phyloP scores from a whole-genome alignment of 1,140 invertebrate species.

The Cotesia chilonis region DNA sequence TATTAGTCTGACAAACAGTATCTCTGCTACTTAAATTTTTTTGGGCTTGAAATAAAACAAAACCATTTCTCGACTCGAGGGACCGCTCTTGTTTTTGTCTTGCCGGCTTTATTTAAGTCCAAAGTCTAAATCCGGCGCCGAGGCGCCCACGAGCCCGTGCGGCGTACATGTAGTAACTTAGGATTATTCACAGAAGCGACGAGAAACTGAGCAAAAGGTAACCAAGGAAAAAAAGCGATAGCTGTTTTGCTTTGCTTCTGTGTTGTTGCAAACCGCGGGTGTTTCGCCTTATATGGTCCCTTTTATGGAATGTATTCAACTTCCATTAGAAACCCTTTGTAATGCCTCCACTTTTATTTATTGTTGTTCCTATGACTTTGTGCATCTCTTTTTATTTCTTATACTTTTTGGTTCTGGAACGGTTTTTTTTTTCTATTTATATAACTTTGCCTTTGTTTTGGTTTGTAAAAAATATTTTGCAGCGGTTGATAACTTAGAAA shows the following conservation, averaged over 20 bases:
- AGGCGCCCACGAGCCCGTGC: slow-evolving; percentile 43
- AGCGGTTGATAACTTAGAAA: too few species aligned
- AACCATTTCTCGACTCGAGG: neutral
- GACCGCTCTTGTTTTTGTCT: slow-evolving; percentile 31
- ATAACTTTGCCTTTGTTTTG: neutral
- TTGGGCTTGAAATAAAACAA: neutral
- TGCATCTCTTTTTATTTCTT: slow-evolving; percentile 13
- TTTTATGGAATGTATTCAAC: slow-evolving; percentile 50
- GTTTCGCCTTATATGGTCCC: slow-evolving; percentile 59
- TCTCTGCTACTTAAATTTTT: neutral
- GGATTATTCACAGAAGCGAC: slow-evolving; percentile 19
- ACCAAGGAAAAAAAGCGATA: slow-evolving; percentile 19
- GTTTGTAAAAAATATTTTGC: neutral
- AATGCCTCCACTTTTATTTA: slow-evolving; percentile 38
- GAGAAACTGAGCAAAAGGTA: slow-evolving; percentile 41
- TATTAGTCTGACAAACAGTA: too few species aligned
- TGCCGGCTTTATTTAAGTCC: slow-evolving; percentile 45
- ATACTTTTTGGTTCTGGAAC: too few species aligned
- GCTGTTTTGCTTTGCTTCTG: slow-evolving; percentile 24
- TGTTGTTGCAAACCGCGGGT: slow-evolving; percentile 39
- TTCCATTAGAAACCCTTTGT: slow-evolving; percentile 63
- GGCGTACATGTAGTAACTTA: slow-evolving; percentile 4
- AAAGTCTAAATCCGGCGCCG: slow-evolving; percentile 53
- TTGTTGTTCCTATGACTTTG: slow-evolving; percentile 18
- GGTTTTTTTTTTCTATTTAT: neutral